Evolutionary conservation across 2,797 vertebrate species (phyloP), one percentile per base, ranked within the genome.

Genomic region (Coilia nasus): DNA sequence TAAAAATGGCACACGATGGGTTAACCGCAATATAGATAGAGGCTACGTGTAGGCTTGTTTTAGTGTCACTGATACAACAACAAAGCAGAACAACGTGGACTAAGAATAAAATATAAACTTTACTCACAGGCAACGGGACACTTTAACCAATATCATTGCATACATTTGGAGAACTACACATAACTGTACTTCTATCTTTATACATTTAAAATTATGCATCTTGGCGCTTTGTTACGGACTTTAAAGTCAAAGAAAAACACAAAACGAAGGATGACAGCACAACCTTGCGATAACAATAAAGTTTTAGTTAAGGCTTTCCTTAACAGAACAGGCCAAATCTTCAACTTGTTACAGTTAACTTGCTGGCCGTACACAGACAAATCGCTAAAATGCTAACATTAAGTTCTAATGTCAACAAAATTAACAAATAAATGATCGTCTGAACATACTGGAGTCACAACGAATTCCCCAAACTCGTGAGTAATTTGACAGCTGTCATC

Each of bases 61-160:
- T 57, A 56, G 17, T 35, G 11, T 85, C 15, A 60, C 19, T 86
- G 93, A 75, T 35, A 71, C 67, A 71, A 71, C 31, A 71, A 35
- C 35, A 78, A 14, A 71, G 64, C 14, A 71, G 5, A 78, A 78
- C 35, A 75, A 35, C 25, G 15, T 78, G 41, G 6, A 78, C 19
- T 9, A 14, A 41, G 2, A 19, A 19, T 9, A 78, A 21, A 59
- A 3, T 21, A n/a, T 59, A 19, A 44, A 78, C 31, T 15, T 75
- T 7, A 75, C 28, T n/a, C n/a, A 35, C 14, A 7, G 1, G 25
- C 64, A 25, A 71, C 25, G 28, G 25, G 12, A 75, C 28, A 75
- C 25, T 35, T 28, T 17, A 75, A 75, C 14, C 28, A 14, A 35
- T 41, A 41, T 41, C 2, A 41, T 5, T 41, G 2, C 5, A 41